Conservation (phyloP, 1,140 invertebrate species). For the Drosophila ananassae region DNA sequence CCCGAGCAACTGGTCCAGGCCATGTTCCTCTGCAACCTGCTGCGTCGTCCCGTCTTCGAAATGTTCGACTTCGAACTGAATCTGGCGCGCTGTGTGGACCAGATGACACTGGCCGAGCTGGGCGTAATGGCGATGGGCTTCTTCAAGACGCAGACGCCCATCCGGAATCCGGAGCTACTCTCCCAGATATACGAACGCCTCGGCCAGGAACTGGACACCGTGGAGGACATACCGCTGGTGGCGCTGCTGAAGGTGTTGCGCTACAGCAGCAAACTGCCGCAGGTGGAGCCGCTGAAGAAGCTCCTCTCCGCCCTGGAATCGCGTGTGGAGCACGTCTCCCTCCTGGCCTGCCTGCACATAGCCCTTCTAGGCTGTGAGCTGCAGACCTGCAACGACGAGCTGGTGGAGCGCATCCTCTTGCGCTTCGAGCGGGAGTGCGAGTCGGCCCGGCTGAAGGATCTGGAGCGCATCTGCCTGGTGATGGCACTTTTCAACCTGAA, state of each 20-base stretch:
- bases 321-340: constrained; percentile 84
- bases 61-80: constrained; percentile 86
- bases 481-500: constrained; percentile 85
- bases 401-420: constrained; percentile 77
- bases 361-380: constrained; percentile 84
- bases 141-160: constrained; percentile 86
- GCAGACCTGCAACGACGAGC: constrained; percentile 81
- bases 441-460: constrained; percentile 86
- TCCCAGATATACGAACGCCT: constrained; percentile 83
- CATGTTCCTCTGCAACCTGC: constrained; percentile 85
- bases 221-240: constrained; percentile 85
- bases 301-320: constrained; percentile 72
- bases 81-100: constrained; percentile 82
- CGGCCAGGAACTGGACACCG: constrained; percentile 68
- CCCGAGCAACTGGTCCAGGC: constrained; percentile 85
- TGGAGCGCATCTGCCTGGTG: constrained; percentile 86
- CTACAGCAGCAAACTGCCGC: constrained; percentile 77
- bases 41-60: constrained; percentile 80
- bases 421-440: constrained; percentile 79
- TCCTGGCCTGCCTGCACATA: constrained; percentile 85
- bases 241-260: constrained; percentile 85
- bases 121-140: constrained; percentile 86
- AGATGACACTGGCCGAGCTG: constrained; percentile 85
- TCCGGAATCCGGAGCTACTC: constrained; percentile 84
- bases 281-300: constrained; percentile 58